Base-by-base conservation (phyloP, 2,113 vertebrate genomes). In the Pelodiscus sinensis region DNA sequence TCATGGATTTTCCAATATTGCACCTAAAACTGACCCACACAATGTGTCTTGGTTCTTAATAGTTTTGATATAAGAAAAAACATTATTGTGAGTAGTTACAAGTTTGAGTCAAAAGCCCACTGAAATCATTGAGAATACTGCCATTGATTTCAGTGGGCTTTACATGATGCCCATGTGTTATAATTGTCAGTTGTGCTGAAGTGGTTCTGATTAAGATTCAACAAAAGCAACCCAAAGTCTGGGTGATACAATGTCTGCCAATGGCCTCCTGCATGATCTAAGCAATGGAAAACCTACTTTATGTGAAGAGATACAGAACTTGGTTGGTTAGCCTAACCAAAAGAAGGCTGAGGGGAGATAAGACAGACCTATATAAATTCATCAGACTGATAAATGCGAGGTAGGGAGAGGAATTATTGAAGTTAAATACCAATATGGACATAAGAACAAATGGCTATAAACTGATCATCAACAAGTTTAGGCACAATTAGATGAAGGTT, bases 91-190 rank as follows among this genome's bases (percentile, higher is more conserved):
- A 65, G 62, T 14, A 16, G 15, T n/a, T 31, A n/a, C 16, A 18
- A 18, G 31, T 65, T 58, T 0, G 2, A 58, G n/a, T 9, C 58
- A 7, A 18, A 31, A 62, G 1, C 8, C 62, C 44, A 21, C 31
- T 68, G 62, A 68, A 65, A 18, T 89, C 38, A 62, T 62, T 81
- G 55, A n/a, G 8, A 60, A 38, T 2, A 4, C 7, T 2, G 3
- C 35, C 90, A 35, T 24, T 92, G n/a, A 84, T n/a, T 87, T 88
- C 31, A 81, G 8, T 19, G 2, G 9, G 1, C 52, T 85, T 73
- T 0, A 0, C 6, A 1, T 3, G 80, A 13, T 3, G 0, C 19
- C 9, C 51, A 84, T 93, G 80, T 65, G 80, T n/a, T 1, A 0
- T 79, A 29, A 60, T 10, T 4, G 27, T 89, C 75, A 54, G 15